Evolutionary conservation across 2,797 vertebrate genomes (phyloP).

Genomic region (Iguana delicatissima): DNA sequence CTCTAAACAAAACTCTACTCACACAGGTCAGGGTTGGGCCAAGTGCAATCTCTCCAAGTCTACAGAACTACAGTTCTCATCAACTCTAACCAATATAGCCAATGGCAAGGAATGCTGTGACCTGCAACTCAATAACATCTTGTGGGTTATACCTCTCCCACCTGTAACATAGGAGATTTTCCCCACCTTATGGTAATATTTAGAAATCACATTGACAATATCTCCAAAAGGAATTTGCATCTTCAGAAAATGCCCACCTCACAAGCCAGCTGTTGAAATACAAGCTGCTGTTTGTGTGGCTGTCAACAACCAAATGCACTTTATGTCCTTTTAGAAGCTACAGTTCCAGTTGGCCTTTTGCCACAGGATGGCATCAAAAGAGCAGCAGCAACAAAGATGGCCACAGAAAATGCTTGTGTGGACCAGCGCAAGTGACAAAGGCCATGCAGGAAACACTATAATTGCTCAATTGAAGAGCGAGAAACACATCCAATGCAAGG

Average conservation of each 20-base stretch:
- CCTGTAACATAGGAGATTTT: neutral
- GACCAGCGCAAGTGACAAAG: constrained; percentile 19
- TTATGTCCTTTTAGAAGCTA: constrained; percentile 1
- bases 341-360: neutral
- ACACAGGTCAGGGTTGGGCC: neutral
- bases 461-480: constrained; percentile 3
- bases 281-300: neutral
- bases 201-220: neutral
- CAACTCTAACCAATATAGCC: too few relatives aligned
- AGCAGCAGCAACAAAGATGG: neutral
- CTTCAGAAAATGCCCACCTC: neutral
- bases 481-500: neutral
- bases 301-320: neutral
- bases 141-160: too few relatives aligned
- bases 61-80: too few relatives aligned
- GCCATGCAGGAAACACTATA: neutral
- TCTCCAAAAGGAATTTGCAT: constrained; percentile 1
- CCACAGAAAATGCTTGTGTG: constrained; percentile 6
- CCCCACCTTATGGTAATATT: neutral
- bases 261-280: neutral
- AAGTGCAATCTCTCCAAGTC: too few relatives aligned
- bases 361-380: neutral
- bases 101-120: too few relatives aligned
- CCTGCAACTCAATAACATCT: too few relatives aligned
- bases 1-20: neutral